Evolutionary conservation across 2,797 vertebrate genomes (phyloP).

Genomic region (Rallus crepitans): DNA sequence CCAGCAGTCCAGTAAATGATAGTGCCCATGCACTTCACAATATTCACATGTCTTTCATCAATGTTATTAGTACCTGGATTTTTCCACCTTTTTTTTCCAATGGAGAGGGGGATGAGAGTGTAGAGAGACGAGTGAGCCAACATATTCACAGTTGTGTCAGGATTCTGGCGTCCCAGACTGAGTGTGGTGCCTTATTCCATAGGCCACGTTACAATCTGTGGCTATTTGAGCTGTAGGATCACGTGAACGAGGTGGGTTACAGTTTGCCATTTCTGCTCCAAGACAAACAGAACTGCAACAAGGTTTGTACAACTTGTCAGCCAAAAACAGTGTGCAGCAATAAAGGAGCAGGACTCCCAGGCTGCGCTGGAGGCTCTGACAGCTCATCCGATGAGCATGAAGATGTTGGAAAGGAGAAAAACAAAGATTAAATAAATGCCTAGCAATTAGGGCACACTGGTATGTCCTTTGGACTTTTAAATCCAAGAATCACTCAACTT

Average conservation of each 20-base stretch:
- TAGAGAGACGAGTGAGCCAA: background rate
- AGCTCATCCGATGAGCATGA: background rate
- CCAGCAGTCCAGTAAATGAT: background rate
- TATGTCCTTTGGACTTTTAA: background rate
- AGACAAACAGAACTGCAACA: background rate
- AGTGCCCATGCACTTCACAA: background rate
- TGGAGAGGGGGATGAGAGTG: background rate
- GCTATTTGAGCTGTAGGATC: background rate
- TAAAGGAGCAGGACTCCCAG: background rate
- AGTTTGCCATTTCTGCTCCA: conserved; percentile 3
- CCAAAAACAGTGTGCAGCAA: background rate
- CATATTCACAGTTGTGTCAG: background rate
- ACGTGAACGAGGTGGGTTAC: background rate
- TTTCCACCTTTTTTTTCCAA: background rate
- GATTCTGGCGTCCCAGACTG: background rate
- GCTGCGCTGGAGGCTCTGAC: background rate
- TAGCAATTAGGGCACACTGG: background rate
- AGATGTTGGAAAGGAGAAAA: background rate
- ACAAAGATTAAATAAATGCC: background rate
- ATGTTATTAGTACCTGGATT: accelerated
- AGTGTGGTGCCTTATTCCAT: background rate
- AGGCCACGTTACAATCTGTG: background rate
- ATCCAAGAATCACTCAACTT: background rate
- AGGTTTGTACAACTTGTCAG: background rate
- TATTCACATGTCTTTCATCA: background rate